Evolutionary conservation across 1,140 invertebrate genomes (phyloP).

Genomic region (Doryteuthis pealeii): DNA sequence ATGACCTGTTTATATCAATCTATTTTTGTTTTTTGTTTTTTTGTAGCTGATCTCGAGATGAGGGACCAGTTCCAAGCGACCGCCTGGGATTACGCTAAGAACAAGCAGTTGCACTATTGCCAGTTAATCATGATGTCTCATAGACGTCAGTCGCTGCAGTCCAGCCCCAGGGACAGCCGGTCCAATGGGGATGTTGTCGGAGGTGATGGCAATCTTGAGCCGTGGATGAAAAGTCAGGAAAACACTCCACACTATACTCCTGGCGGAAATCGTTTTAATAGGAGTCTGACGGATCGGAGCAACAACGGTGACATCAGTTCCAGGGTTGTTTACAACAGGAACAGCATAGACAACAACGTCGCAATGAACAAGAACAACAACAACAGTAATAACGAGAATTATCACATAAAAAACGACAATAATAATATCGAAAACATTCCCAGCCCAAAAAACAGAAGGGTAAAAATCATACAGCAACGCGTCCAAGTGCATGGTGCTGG

Average conservation of each 20-base stretch:
- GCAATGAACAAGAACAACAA: neutral
- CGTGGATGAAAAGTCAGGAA: neutral
- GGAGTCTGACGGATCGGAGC: neutral
- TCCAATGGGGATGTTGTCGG: neutral
- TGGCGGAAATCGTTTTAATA: neutral
- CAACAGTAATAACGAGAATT: neutral
- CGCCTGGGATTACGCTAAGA: constrained; percentile 57
- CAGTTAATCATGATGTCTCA: constrained; percentile 59
- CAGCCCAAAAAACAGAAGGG: too few species aligned
- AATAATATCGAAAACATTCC: neutral
- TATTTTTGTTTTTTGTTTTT: neutral
- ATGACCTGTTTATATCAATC: too few species aligned
- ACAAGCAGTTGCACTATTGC: constrained; percentile 57
- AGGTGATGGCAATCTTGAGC: neutral
- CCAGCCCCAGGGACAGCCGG: constrained; percentile 33
- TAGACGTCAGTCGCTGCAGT: constrained; percentile 46
- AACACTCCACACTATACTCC: neutral
- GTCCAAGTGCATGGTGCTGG: too few species aligned
- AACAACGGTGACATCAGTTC: too few species aligned
- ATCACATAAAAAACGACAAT: neutral
- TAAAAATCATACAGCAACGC: too few species aligned
- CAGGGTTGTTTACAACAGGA: too few species aligned
- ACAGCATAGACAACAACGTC: too few species aligned
- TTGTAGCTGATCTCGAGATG: constrained; percentile 49
- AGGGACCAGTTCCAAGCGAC: constrained; percentile 54